Evolutionary conservation across 2,797 vertebrate genomes (phyloP).

Genomic region (Microctenopoma steveboyesi): DNA sequence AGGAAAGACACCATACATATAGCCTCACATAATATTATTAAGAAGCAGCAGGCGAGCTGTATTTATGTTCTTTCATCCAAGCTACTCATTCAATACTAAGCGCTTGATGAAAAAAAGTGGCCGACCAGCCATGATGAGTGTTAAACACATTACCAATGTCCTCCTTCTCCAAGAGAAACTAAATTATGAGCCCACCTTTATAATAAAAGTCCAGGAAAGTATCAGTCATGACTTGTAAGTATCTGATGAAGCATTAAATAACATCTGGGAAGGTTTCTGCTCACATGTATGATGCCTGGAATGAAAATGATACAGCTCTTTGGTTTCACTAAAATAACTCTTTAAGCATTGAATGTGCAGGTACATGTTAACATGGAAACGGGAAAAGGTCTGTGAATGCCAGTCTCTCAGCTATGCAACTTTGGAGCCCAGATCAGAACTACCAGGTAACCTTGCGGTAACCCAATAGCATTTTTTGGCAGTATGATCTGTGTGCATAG

Average conservation of each 20-base stretch:
- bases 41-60: conserved; percentile 4
- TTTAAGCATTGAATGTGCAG: conserved; percentile 32
- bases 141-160: conserved; percentile 14
- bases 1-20: conserved; percentile 52
- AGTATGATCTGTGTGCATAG: conserved; percentile 66
- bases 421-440: conserved; percentile 71
- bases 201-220: conserved; percentile 37
- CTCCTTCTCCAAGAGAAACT: conserved; percentile 20
- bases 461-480: conserved; percentile 63
- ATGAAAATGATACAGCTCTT: conserved; percentile 20
- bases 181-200: conserved; percentile 11
- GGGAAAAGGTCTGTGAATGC: conserved; percentile 35
- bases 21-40: conserved; percentile 35
- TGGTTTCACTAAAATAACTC: conserved; percentile 12
- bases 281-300: conserved; percentile 5
- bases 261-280: conserved; percentile 15
- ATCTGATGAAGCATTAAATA: conserved; percentile 26
- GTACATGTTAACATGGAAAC: conserved; percentile 21
- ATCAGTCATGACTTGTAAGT: conserved; percentile 43
- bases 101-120: not conserved
- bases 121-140: not conserved
- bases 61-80: not conserved
- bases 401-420: conserved; percentile 50
- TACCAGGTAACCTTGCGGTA: conserved; percentile 74
- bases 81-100: not conserved